Evolutionary conservation across 2,113 vertebrate species (phyloP).

Genomic region (Cebidichthys violaceus): DNA sequence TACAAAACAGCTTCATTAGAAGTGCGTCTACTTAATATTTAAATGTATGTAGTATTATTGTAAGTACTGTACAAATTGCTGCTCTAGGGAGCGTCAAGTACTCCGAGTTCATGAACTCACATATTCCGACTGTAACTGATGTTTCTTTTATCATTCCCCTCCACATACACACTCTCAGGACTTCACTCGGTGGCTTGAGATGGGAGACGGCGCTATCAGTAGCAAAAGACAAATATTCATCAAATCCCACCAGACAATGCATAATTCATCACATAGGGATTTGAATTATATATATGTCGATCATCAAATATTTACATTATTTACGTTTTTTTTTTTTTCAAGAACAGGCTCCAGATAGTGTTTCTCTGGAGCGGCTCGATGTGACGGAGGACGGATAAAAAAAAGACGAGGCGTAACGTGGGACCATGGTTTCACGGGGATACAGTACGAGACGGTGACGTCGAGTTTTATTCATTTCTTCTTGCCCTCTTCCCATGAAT

Average conservation of each 20-base stretch:
- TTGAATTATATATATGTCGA: slow-evolving; percentile 81
- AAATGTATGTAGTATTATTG: slow-evolving; percentile 3
- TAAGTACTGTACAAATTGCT: slow-evolving; percentile 33
- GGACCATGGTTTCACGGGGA: slow-evolving; percentile 32
- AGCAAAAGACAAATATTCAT: slow-evolving; percentile 82
- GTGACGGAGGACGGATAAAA: slow-evolving; percentile 5
- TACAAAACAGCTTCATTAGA: slow-evolving; percentile 2
- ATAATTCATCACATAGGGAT: slow-evolving; percentile 77
- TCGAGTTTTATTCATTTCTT: background rate
- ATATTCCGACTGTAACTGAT: slow-evolving; percentile 42
- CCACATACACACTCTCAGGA: slow-evolving; percentile 23
- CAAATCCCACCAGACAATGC: slow-evolving; percentile 72
- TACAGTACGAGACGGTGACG: slow-evolving; percentile 7
- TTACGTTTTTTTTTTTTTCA: slow-evolving; percentile 77
- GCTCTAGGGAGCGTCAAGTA: slow-evolving; percentile 11
- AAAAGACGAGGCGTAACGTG: slow-evolving; percentile 5
- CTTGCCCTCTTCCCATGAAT: background rate
- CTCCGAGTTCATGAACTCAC: slow-evolving; percentile 24
- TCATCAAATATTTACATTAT: slow-evolving; percentile 83
- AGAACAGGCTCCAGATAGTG: slow-evolving; percentile 54
- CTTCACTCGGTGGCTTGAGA: slow-evolving; percentile 41
- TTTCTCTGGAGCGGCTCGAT: slow-evolving; percentile 34
- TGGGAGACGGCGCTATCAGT: slow-evolving; percentile 64
- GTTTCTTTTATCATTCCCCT: slow-evolving; percentile 23
- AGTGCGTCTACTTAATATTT: slow-evolving; percentile 3